Evolutionary conservation across 2,888 invertebrate genomes (phyloP).

Genomic region (Melanostoma scalare): DNA sequence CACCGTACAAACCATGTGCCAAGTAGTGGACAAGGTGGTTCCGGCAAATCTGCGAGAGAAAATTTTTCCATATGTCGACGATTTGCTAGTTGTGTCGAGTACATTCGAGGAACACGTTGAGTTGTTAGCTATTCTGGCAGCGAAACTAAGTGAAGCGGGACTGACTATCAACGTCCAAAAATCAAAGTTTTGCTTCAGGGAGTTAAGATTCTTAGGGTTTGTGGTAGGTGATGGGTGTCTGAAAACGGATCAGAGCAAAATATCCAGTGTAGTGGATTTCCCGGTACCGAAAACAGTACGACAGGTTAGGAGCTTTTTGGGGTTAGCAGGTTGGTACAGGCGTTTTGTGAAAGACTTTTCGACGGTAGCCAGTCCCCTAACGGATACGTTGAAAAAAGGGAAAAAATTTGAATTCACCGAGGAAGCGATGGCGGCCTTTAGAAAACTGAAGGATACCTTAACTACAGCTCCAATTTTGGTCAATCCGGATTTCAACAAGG

Average conservation of each 20-base stretch:
- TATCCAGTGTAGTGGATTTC: not conserved
- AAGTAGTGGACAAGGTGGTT: conserved; percentile 63
- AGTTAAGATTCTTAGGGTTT: too few species aligned
- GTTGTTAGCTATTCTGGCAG: too few species aligned
- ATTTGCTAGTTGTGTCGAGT: too few species aligned
- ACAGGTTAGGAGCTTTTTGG: not conserved
- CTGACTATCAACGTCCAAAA: too few species aligned
- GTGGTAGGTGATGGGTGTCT: too few species aligned
- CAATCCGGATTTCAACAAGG: conserved; percentile 6
- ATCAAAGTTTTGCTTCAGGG: too few species aligned
- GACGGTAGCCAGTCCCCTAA: not conserved
- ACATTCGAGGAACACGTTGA: too few species aligned
- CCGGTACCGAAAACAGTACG: not conserved
- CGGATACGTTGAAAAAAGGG: not conserved
- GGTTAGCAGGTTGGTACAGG: conserved; percentile 2
- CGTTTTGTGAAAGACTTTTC: not conserved
- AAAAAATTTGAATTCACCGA: not conserved
- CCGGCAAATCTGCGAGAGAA: conserved; percentile 1
- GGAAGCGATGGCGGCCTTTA: not conserved
- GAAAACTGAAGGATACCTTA: not conserved
- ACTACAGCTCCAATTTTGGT: not conserved
- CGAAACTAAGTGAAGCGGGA: too few species aligned
- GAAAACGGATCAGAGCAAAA: not conserved
- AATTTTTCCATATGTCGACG: too few species aligned
- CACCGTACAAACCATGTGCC: conserved; percentile 38